These are phyloP conservation scores for Alosa sapidissima DNA, from an alignment of 2,797 vertebrate species.

Conservation along the genomic window DNA sequence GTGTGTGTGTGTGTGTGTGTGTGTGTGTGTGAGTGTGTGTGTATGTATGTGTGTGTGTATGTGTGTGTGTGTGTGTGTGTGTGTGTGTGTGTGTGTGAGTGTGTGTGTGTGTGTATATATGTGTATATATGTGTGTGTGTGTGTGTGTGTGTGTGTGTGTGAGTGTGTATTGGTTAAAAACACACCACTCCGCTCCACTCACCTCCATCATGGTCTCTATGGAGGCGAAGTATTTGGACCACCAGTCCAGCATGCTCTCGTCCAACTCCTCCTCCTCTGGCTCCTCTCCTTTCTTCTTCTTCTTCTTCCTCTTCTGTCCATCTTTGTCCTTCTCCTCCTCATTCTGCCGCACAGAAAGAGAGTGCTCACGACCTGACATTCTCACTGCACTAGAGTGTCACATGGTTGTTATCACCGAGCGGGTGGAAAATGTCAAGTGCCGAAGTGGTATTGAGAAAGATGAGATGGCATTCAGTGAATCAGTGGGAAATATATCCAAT, in stretches of 20 bases:
- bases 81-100: background rate
- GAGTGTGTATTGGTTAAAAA: no score
- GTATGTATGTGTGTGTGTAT: no score
- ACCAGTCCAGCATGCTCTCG: slow-evolving; percentile 96
- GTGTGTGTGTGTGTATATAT: slow-evolving; percentile 9
- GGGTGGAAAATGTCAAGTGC: background rate
- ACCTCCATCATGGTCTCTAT: slow-evolving; percentile 98
- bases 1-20: background rate
- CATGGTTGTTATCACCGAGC: background rate
- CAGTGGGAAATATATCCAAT: background rate
- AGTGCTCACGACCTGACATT: background rate
- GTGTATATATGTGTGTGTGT: background rate
- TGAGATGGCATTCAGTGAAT: background rate
- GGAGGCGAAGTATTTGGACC: slow-evolving; percentile 98
- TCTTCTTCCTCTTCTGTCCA: slow-evolving; percentile 88
- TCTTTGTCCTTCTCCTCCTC: slow-evolving; percentile 82
- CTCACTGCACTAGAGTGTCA: background rate
- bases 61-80: background rate
- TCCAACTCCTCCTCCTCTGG: slow-evolving; percentile 89
- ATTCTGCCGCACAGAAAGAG: slow-evolving; percentile 63
- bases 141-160: background rate
- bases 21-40: background rate
- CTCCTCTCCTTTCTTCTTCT: slow-evolving; percentile 85
- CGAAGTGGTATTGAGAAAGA: background rate
- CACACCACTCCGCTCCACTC: slow-evolving; percentile 30